Evolutionary conservation across 2,113 vertebrate species (phyloP).

Genomic region (Pantherophis guttatus): DNA sequence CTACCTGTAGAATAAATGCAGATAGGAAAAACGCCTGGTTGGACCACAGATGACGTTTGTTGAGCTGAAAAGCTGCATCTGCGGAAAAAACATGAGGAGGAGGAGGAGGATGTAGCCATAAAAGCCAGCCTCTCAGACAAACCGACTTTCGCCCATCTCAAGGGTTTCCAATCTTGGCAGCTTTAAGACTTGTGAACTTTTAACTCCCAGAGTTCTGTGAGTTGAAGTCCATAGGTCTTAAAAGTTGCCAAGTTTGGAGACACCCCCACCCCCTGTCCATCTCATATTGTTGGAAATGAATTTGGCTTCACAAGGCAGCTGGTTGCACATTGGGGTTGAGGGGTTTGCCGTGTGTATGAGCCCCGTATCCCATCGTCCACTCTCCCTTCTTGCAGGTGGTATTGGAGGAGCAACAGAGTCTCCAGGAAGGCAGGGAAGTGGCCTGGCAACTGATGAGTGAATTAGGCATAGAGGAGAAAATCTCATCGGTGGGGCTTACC

Average conservation of each 20-base stretch:
- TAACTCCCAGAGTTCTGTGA: background rate
- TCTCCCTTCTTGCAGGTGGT: conserved; percentile 68
- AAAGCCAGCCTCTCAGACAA: background rate
- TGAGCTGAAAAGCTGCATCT: background rate
- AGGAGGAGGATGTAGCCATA: background rate
- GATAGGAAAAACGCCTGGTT: background rate
- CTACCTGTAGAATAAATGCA: too few species aligned
- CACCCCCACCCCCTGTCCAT: background rate
- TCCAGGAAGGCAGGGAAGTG: conserved; percentile 71
- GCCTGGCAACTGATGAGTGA: conserved; percentile 73
- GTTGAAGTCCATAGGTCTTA: background rate
- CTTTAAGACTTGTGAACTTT: background rate
- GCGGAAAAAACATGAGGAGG: background rate
- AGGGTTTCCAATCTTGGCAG: too few species aligned
- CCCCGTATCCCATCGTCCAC: background rate
- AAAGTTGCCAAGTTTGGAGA: too few species aligned
- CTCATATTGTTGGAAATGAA: background rate
- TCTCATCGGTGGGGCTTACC: conserved; percentile 77
- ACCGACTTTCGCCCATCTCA: background rate
- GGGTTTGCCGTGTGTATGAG: background rate
- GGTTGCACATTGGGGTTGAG: too few species aligned
- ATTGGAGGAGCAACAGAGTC: conserved; percentile 72
- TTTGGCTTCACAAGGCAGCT: background rate
- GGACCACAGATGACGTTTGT: too few species aligned
- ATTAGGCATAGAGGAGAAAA: conserved; percentile 68